These are phyloP conservation scores for Umimayanthus kanabou DNA, from an alignment of 92 coral and sea anemone species.

Conservation along the genomic window DNA sequence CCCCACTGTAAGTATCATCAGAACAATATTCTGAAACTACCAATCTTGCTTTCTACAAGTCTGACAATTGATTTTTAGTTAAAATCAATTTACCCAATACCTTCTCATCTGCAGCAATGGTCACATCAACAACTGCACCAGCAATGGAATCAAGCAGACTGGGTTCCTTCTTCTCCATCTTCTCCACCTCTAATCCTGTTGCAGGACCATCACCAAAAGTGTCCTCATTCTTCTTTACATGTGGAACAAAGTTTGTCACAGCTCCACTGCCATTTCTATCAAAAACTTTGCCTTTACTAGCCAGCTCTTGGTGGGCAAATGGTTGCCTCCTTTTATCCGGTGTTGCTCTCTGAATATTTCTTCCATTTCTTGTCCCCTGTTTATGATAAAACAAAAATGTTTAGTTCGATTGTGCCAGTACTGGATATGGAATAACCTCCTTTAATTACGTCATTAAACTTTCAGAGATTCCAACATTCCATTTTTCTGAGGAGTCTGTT, in stretches of 20 bases:
- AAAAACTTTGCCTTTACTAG: conserved; percentile 2
- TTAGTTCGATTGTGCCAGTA: not conserved
- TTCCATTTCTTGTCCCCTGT: conserved; percentile 27
- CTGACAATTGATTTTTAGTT: not conserved
- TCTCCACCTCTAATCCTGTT: not conserved
- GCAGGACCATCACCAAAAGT: not conserved
- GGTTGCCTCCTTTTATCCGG: not conserved
- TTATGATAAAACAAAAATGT: not conserved
- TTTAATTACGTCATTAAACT: too few relatives aligned
- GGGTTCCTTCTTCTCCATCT: not conserved
- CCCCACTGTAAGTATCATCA: too few relatives aligned
- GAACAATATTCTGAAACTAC: too few relatives aligned
- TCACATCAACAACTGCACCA: conserved; percentile 60
- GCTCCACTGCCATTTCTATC: not conserved
- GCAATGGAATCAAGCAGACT: conserved; percentile 35
- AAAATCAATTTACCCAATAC: conserved; percentile 17
- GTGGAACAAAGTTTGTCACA: not conserved
- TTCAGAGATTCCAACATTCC: too few relatives aligned
- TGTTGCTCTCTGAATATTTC: not conserved
- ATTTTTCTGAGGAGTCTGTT: too few relatives aligned
- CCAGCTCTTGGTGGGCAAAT: not conserved
- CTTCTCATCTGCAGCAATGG: conserved; percentile 93
- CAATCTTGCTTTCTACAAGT: not conserved
- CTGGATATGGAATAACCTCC: not conserved
- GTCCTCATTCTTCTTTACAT: not conserved